Evolutionary conservation across 2,113 vertebrate species (phyloP).

Genomic region (Hepsetus odoe): DNA sequence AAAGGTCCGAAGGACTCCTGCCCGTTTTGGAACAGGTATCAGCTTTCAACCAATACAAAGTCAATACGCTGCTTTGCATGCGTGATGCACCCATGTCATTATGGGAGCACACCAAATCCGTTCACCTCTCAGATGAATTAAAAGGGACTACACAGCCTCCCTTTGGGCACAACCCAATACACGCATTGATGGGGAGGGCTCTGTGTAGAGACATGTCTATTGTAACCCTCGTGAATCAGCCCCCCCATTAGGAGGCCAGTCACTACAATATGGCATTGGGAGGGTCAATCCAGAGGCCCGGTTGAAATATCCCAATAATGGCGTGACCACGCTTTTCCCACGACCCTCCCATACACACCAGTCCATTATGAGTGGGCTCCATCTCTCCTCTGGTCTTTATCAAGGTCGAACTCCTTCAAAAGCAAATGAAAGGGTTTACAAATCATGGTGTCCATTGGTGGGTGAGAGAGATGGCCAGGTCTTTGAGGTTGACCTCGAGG

Average conservation of each 20-base stretch:
- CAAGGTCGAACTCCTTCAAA: constrained; percentile 42
- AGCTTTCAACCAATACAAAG: not conserved
- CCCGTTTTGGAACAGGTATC: not conserved
- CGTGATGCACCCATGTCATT: constrained; percentile 41
- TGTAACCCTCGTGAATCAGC: constrained; percentile 46
- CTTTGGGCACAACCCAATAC: constrained; percentile 26
- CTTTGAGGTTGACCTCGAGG: constrained; percentile 26
- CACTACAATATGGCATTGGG: constrained; percentile 39
- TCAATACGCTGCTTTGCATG: too few relatives aligned
- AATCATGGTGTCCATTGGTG: constrained; percentile 34
- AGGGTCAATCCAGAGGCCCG: constrained; percentile 61
- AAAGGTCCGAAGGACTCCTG: too few relatives aligned
- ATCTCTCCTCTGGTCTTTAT: constrained; percentile 42
- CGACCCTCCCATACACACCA: constrained; percentile 61
- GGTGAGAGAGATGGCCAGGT: constrained; percentile 2
- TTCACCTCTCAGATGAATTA: constrained; percentile 47
- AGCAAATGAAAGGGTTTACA: constrained; percentile 56
- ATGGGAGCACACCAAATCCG: constrained; percentile 29
- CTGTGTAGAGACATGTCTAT: constrained; percentile 40
- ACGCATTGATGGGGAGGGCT: constrained; percentile 25
- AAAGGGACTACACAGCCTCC: constrained; percentile 35
- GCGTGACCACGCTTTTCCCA: constrained; percentile 66
- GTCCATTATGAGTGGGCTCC: constrained; percentile 60
- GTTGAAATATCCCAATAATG: constrained; percentile 61
- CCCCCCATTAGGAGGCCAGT: constrained; percentile 49